Evolutionary conservation across 1,140 invertebrate genomes (phyloP), one percentile per base, ranked within the genome.

Genomic region (Drosophila ercepeae): DNA sequence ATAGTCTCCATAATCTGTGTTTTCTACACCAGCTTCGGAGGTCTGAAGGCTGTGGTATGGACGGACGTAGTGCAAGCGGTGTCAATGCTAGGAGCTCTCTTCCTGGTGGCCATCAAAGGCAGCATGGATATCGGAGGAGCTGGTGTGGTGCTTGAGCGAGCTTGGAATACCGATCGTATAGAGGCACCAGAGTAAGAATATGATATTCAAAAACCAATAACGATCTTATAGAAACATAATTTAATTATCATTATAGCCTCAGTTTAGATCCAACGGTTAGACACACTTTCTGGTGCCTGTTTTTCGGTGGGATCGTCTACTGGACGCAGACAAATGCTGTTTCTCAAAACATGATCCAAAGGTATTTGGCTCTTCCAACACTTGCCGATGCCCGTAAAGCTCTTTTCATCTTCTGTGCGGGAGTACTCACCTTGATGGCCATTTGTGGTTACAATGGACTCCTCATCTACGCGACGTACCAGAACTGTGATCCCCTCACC

Each of bases 31-130:
- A 94, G 95, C 45, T 84, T 97, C 91, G 96, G 96, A 54, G 96
- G 96, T 0, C 92, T 97, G 52, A 97, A 97, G 91, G 96, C 96
- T 0, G 97, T 97, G 0, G 94, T 97, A 14, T 97, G 96, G 96
- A 97, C 97, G 1, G 97, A 98, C 91, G 94, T 96, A 0, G 93
- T 98, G 57, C 97, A 97, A 91, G 95, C 95, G 0, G 75, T 94
- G 8, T 93, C 97, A 4, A 97, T 97, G 95, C 93, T 96, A 67
- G 93, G 93, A 0, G 95, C 95, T 0, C 92, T 96, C 1, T 91
- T 96, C 1, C 91, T 93, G 0, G 94, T 97, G 0, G 92, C 95
- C 0, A 79, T 95, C 3, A 93, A 95, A 52, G 96, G 96, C 0
- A 94, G 94, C 5, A 71, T 92, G 0, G 93, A 94, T 27, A 73